Conservation (phyloP, 2,888 invertebrate species). For the Heliconius aoede region DNA sequence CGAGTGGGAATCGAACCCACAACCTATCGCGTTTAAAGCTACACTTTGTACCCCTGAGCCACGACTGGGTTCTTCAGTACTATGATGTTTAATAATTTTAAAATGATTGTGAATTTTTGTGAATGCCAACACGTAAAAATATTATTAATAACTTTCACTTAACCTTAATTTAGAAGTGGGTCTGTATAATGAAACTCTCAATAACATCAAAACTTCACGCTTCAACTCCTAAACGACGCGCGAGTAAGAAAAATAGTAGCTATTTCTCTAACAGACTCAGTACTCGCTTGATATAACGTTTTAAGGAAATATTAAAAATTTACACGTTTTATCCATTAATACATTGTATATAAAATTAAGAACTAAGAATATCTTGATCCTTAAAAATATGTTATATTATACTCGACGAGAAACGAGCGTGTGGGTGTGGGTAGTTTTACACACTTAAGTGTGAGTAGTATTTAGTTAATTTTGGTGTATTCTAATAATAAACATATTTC, state of each 20-base stretch:
- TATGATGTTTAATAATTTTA: background rate
- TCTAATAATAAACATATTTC: too few relatives aligned
- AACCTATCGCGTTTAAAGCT: too few relatives aligned
- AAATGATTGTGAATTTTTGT: background rate
- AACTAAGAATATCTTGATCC: background rate
- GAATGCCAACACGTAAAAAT: background rate
- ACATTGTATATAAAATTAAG: background rate
- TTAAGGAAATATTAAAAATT: slow-evolving; percentile 45
- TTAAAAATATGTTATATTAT: background rate
- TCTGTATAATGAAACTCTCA: slow-evolving; percentile 57
- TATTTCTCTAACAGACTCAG: slow-evolving; percentile 59
- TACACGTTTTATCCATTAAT: slow-evolving; percentile 15
- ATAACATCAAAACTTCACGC: slow-evolving; percentile 67
- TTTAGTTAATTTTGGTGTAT: too few relatives aligned
- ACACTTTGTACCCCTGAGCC: too few relatives aligned
- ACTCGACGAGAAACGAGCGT: too few relatives aligned
- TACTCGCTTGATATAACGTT: slow-evolving; percentile 44
- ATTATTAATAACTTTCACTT: slow-evolving; percentile 35
- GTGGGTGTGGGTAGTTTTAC: too few relatives aligned
- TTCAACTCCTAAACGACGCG: slow-evolving; percentile 53
- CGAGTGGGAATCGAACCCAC: too few relatives aligned
- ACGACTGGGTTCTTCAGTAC: too few relatives aligned
- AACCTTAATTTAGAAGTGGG: slow-evolving; percentile 37
- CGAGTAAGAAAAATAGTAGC: slow-evolving; percentile 67
- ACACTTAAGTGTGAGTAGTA: too few relatives aligned